Evolutionary conservation across 2,113 vertebrate genomes (phyloP).

Genomic region (Ceyx melanurus): DNA sequence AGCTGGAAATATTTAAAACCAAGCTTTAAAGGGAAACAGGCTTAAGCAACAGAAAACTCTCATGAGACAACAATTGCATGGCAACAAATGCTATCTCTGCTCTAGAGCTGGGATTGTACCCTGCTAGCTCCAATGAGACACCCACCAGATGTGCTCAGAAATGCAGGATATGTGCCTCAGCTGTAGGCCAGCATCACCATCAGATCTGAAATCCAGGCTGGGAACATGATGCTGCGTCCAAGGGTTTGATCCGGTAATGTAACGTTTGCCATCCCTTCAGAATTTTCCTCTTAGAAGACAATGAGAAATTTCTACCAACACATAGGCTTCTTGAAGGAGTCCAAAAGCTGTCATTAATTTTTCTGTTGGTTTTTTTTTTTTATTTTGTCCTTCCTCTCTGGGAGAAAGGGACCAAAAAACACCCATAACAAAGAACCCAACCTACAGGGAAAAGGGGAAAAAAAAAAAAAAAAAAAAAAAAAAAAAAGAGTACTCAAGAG

Average conservation of each 20-base stretch:
- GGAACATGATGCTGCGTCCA: accelerated
- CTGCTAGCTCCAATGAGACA: neutral
- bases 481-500: neutral
- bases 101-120: neutral
- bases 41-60: neutral
- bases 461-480: neutral
- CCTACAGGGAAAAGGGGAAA: too few relatives aligned
- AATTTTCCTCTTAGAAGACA: neutral
- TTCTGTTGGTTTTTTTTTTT: neutral
- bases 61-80: accelerated
- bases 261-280: neutral
- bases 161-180: accelerated
- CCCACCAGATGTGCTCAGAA: neutral
- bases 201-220: neutral
- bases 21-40: neutral
- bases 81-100: neutral
- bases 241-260: neutral
- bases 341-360: neutral
- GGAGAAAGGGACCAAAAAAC: neutral
- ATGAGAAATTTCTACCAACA: neutral
- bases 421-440: too few relatives aligned
- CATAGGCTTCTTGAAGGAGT: neutral
- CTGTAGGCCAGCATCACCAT: neutral
- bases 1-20: neutral
- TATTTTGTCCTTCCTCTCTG: too few relatives aligned